Percentiles rank a stretch among this genome's conserved stretches.
Conservation (phyloP, 2,113 vertebrate genomes). For the Asarcornis scutulata region DNA sequence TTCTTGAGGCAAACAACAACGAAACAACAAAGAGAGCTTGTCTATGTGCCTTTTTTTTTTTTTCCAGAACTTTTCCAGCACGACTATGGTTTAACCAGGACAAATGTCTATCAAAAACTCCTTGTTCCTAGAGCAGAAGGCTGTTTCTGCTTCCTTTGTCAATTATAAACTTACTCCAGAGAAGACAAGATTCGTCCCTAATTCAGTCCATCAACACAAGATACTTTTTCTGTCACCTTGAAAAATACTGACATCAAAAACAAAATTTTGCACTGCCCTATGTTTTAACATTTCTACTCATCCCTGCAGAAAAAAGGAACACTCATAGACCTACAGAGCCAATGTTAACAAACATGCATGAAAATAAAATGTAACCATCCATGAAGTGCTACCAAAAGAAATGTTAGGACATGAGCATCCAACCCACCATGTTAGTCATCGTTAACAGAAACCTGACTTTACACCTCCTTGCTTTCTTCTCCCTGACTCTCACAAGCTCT, state of each 20-base stretch:
- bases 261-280: neutral
- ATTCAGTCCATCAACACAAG: accelerated
- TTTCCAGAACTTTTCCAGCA: neutral
- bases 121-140: neutral
- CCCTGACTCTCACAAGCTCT: neutral
- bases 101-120: neutral
- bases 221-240: neutral
- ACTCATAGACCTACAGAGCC: neutral
- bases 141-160: neutral
- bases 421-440: neutral
- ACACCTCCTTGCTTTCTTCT: constrained; percentile 43
- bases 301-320: constrained; percentile 5
- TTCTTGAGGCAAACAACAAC: neutral
- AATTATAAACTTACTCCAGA: neutral
- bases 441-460: constrained; percentile 51
- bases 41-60: neutral
- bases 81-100: neutral
- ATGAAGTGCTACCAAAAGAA: neutral
- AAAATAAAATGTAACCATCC: constrained; percentile 14
- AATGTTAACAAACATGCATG: neutral
- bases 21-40: neutral
- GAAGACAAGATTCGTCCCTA: neutral
- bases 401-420: neutral
- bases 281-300: neutral
- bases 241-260: neutral